These are phyloP conservation scores for Aurelia sp. DNA, from an alignment of 30 jellyfish, hydroid and myxozoan species.

Conservation along the genomic window DNA sequence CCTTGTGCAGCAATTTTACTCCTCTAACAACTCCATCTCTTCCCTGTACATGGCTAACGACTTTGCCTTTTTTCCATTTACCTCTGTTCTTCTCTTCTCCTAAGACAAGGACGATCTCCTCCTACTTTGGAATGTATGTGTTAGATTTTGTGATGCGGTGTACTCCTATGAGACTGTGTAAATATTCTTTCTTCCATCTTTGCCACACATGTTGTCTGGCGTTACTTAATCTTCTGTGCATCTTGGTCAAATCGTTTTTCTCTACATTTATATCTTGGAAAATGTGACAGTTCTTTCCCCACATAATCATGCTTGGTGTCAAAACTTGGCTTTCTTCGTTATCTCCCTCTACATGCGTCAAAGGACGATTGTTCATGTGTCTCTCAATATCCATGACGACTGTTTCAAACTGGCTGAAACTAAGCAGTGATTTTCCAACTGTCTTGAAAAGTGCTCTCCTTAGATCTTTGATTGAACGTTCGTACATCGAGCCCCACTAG, in stretches of 20 bases:
- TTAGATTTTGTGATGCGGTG: conserved; percentile 26
- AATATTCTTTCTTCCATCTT: too few relatives aligned
- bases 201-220: conserved; percentile 24
- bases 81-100: too few relatives aligned
- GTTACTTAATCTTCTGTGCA: conserved; percentile 39
- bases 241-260: conserved; percentile 10
- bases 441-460: conserved; percentile 40
- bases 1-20: conserved; percentile 21
- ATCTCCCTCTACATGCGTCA: conserved; percentile 41
- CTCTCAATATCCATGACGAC: conserved; percentile 35
- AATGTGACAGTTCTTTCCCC: conserved; percentile 54
- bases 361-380: conserved; percentile 20
- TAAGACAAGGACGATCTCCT: too few relatives aligned
- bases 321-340: conserved; percentile 50
- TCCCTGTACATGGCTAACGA: too few relatives aligned
- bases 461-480: neutral
- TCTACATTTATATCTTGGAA: too few relatives aligned
- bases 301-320: conserved; percentile 42
- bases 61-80: too few relatives aligned
- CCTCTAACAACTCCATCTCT: neutral
- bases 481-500: conserved; percentile 53
- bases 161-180: conserved; percentile 27
- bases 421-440: conserved; percentile 5
- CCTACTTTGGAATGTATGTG: too few relatives aligned
- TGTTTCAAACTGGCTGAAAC: conserved; percentile 19